Base-by-base conservation (phyloP, 2,797 vertebrate species). In the Acridotheres tristis region DNA sequence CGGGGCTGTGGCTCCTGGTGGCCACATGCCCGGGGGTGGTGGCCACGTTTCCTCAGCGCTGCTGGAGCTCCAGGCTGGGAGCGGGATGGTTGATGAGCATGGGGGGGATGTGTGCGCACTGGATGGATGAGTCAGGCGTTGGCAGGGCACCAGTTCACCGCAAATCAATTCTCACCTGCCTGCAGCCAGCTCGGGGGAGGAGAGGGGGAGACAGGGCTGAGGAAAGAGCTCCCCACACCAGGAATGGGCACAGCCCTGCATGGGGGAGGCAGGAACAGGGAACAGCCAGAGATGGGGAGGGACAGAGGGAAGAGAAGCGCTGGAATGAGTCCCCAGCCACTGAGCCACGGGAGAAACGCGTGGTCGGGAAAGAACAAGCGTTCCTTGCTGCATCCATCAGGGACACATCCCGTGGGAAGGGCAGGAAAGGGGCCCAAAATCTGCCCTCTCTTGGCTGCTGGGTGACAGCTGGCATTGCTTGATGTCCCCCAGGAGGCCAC, bases 91-190 rank as follows among this genome's bases (percentile, higher is more conserved):
- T 77, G 55, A 57, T 57, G 94, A 48, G 95, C 5, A 0, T 23
- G 5, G 84, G 75, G 36, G 75, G 77, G 20, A 20, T 40, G 61
- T 11, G 13, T 25, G 67, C 0, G 7, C 51, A 40, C 36, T 25
- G 93, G 43, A 86, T 47, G 91, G 80, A 80, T 95, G 96, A 96
- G 84, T 93, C 94, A 94, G 86, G 88, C 5, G 0, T 34, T 93
- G 93, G 89, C 90, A 93, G 94, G 90, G 87, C 95, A 96, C 65
- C 61, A 34, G 67, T 63, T 96, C 88, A 45, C 51, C 48, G 89
- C 87, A 88, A 95, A 94, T 89, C 92, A 91, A 90, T 96, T 96
- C 51, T 94, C 92, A 95, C 93, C 94, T 95, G 93, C 65, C 90
- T 65, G 84, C 42, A 92, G 88, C 65, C 71, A 3, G 62, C 11